Evolutionary conservation across 2,888 invertebrate genomes (phyloP).

Genomic region (Acleris laterana): DNA sequence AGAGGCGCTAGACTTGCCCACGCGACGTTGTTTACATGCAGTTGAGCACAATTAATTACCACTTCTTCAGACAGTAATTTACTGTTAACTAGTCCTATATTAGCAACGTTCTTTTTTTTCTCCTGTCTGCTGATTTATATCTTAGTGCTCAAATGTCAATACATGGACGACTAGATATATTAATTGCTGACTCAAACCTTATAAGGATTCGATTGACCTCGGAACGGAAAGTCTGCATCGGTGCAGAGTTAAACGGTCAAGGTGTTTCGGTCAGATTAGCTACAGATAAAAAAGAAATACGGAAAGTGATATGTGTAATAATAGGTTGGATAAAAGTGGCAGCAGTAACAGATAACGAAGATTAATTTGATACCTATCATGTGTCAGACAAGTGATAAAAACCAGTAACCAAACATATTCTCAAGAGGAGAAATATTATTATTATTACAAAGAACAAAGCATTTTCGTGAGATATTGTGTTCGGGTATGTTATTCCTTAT

Average conservation of each 20-base stretch:
- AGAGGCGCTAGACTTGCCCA: constrained; percentile 48
- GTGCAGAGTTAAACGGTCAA: constrained; percentile 67
- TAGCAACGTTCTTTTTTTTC: constrained; percentile 15
- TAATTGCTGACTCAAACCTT: constrained; percentile 52
- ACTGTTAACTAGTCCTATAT: constrained; percentile 32
- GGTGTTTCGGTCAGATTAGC: constrained; percentile 60
- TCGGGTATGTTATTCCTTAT: constrained; percentile 14
- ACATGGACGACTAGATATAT: constrained; percentile 52
- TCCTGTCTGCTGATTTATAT: constrained; percentile 4
- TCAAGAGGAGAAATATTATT: constrained; percentile 39
- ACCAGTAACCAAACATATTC: constrained; percentile 24
- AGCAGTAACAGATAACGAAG: constrained; percentile 33
- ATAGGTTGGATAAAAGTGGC: constrained; percentile 24
- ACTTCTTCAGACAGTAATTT: constrained; percentile 42
- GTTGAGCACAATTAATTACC: constrained; percentile 55
- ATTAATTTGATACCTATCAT: constrained; percentile 31
- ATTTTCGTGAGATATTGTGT: constrained; percentile 39
- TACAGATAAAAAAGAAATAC: constrained; percentile 44
- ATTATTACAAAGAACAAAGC: constrained; percentile 38
- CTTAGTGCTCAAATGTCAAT: constrained; percentile 47
- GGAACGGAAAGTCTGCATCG: constrained; percentile 69
- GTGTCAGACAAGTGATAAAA: constrained; percentile 28
- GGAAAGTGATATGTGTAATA: constrained; percentile 22
- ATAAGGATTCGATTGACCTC: constrained; percentile 68
- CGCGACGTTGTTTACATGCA: constrained; percentile 49